phyloP scores from a whole-genome alignment of 2,888 invertebrate species.

The Phaonia tiefii region DNA sequence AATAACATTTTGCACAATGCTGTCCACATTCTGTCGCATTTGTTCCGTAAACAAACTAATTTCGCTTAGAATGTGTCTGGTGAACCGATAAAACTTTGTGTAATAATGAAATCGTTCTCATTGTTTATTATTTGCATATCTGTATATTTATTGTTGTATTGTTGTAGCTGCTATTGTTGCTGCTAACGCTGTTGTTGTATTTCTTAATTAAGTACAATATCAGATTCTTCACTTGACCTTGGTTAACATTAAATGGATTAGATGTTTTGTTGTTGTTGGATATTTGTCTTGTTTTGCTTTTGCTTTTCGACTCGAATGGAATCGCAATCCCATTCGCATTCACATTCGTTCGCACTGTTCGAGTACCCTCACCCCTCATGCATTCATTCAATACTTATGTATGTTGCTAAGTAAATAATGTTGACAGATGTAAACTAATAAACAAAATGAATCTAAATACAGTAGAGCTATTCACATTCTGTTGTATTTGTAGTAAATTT shows the following conservation, averaged over 20 bases:
- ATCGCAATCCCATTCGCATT: too few species aligned
- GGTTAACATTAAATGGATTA: slow-evolving; percentile 58
- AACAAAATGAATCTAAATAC: slow-evolving; percentile 22
- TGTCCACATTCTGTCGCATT: background rate
- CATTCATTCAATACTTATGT: too few species aligned
- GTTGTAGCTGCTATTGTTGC: background rate
- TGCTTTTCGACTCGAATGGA: slow-evolving; percentile 3
- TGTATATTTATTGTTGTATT: slow-evolving; percentile 1
- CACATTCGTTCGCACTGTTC: background rate
- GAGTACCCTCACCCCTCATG: background rate
- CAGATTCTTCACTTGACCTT: slow-evolving; percentile 57
- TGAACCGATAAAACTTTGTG: background rate
- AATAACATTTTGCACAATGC: too few species aligned
- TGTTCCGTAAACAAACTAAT: slow-evolving; percentile 27
- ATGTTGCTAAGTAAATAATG: slow-evolving; percentile 40
- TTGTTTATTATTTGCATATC: background rate
- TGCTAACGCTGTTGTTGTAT: slow-evolving; percentile 5
- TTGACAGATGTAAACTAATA: slow-evolving; percentile 41
- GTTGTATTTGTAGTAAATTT: too few species aligned
- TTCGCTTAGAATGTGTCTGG: slow-evolving; percentile 4
- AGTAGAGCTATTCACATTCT: slow-evolving; percentile 24
- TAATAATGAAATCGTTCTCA: too few species aligned
- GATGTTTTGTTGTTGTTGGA: slow-evolving; percentile 41
- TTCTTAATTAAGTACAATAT: slow-evolving; percentile 33
- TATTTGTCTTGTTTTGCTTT: slow-evolving; percentile 10